phyloP scores from a whole-genome alignment of 1,140 invertebrate genomes.

The Pseudomyrmex cubaensis region DNA sequence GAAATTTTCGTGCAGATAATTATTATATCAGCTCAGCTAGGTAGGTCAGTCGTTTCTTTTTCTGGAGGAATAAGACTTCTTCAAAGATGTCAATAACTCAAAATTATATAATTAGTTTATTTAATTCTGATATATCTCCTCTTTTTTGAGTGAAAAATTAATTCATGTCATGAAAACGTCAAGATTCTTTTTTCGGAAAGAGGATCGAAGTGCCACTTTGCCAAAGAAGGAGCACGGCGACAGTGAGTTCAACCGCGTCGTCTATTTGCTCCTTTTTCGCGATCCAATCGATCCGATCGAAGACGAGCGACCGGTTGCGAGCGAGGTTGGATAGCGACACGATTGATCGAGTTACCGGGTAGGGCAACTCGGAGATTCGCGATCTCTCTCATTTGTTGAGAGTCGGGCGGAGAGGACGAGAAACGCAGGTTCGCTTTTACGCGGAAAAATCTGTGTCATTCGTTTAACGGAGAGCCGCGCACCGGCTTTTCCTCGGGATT shows the following conservation, averaged over 20 bases:
- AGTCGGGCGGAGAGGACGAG: slow-evolving; percentile 20
- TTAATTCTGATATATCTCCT: not conserved
- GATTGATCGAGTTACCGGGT: slow-evolving; percentile 52
- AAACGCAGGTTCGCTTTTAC: slow-evolving; percentile 54
- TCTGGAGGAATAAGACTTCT: not conserved
- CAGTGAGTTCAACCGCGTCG: slow-evolving; percentile 44
- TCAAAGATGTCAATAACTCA: not conserved
- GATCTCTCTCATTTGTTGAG: slow-evolving; percentile 58
- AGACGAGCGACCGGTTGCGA: slow-evolving; percentile 22
- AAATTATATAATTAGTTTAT: not conserved
- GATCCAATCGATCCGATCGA: slow-evolving; percentile 35
- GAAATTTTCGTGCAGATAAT: not conserved
- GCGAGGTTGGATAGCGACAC: slow-evolving; percentile 14
- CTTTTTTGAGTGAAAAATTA: not conserved
- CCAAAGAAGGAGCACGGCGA: slow-evolving; percentile 11
- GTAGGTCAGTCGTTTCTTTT: not conserved
- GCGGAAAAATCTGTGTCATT: slow-evolving; percentile 60
- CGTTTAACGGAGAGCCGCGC: slow-evolving; percentile 58
- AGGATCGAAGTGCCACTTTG: slow-evolving; percentile 13
- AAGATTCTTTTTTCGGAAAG: slow-evolving; percentile 30
- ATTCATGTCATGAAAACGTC: slow-evolving; percentile 37
- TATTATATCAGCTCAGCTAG: not conserved
- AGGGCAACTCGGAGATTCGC: slow-evolving; percentile 39
- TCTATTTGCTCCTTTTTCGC: slow-evolving; percentile 24
- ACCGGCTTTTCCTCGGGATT: slow-evolving; percentile 41